Base-by-base conservation (phyloP, 2,888 invertebrate genomes). In the Micropterix aruncella region DNA sequence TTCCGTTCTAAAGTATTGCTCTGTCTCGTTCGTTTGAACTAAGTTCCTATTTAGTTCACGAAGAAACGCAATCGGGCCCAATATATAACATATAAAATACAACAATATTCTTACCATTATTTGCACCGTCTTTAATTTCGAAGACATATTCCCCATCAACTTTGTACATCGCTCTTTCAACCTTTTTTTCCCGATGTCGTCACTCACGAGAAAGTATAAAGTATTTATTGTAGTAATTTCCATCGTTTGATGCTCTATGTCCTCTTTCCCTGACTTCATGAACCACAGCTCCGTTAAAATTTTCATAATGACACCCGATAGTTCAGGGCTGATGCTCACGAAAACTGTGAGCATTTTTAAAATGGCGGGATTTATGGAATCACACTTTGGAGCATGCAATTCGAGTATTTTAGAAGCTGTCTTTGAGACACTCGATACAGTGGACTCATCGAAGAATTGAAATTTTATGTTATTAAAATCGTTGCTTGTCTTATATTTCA, bases 161-260 rank as follows among this genome's bases (percentile, higher is more conserved):
- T 48, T 43, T 7, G 52, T 47, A 15, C 60, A 55, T 4, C 55
- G 50, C 47, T 48, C 57, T n/a, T 51, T 53, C 60, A 61, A 63
- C 36, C 44, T 48, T 41, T 60, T 60, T 54, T 51, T 57, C 12
- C 54, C 37, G 48, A 56, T 37, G 18, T 44, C 38, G 2, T 38
- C 18, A 40, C 41, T 38, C 15, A 45, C 60, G 41, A 40, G 62
- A 37, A 38, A 58, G 37, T 49, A 56, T 59, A 42, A 48, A 4
- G 58, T 37, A 46, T 65, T 43, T 16, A 63, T 48, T 51, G 63
- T 61, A 47, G 61, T 60, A 3, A 67, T 44, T 38, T 63, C 54
- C 9, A 15, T 40, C 3, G 38, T 18, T 16, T 44, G 42, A 38
- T 27, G 12, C 12, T 27, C 27, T 5, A 7, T 12, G 12, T 27